A percentile compares a stretch with the other conserved stretches of the same genome.
Conservation (phyloP, 2,113 vertebrate genomes). For the Chascanopsetta lugubris region DNA sequence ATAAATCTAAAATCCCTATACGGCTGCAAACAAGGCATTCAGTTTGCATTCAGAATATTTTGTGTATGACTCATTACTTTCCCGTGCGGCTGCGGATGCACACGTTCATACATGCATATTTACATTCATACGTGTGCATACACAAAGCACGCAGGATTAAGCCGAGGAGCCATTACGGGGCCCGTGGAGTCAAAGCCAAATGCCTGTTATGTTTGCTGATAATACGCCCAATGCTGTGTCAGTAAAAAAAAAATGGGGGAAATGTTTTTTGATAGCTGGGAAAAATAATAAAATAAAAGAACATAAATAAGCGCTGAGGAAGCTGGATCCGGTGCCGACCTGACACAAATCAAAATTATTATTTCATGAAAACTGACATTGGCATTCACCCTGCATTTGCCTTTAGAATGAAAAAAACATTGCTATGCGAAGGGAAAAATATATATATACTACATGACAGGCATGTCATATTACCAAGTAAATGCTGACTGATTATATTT, state of each 20-base stretch:
- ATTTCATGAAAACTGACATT: constrained; percentile 62
- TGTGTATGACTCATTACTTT: not conserved
- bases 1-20: too few species aligned
- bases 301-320: constrained; percentile 50
- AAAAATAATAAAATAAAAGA: too few species aligned
- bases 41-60: not conserved
- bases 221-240: constrained; percentile 20
- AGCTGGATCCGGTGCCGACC: constrained; percentile 25
- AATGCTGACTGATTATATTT: constrained; percentile 76
- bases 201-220: constrained; percentile 5
- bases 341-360: constrained; percentile 53
- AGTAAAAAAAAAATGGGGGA: not conserved
- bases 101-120: not conserved
- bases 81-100: not conserved
- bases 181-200: not conserved
- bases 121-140: not conserved
- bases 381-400: constrained; percentile 60
- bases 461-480: constrained; percentile 57
- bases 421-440: constrained; percentile 15
- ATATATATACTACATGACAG: constrained; percentile 59
- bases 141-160: constrained; percentile 3
- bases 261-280: not conserved
- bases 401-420: constrained; percentile 34
- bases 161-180: constrained; percentile 6
- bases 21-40: not conserved